phyloP scores from a whole-genome alignment of 2,888 invertebrate genomes.

The Troglohyphantes excavatus region DNA sequence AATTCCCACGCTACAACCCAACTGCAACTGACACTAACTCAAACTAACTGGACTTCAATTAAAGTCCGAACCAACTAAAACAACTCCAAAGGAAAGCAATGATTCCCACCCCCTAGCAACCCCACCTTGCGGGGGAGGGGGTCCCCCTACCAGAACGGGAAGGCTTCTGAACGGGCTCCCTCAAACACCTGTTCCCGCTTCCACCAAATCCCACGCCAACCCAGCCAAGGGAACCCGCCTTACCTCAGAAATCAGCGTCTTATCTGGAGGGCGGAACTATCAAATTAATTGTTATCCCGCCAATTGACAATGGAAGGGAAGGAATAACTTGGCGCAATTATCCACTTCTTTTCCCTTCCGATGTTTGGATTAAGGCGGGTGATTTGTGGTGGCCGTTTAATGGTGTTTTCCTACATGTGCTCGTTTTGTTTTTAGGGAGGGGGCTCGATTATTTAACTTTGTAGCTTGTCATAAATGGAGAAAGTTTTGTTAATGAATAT shows the following conservation, averaged over 20 bases:
- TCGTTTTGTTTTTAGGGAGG: not conserved
- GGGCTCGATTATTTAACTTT: constrained; percentile 1
- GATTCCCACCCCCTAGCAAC: constrained; percentile 14
- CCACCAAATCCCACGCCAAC: constrained; percentile 58
- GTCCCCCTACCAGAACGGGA: constrained; percentile 40
- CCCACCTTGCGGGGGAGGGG: constrained; percentile 26
- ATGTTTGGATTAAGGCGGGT: constrained; percentile 12
- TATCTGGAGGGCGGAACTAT: constrained; percentile 12
- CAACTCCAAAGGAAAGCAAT: not conserved
- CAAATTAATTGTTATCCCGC: constrained; percentile 64
- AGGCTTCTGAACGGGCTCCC: constrained; percentile 55
- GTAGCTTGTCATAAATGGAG: not conserved
- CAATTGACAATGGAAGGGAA: constrained; percentile 29
- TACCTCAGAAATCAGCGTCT: constrained; percentile 47
- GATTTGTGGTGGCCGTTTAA: constrained; percentile 37
- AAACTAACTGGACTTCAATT: no score
- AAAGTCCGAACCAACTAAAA: not conserved
- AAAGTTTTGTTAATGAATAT: not conserved
- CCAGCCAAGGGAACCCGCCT: constrained; percentile 32
- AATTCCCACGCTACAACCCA: no score
- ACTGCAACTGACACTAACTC: no score
- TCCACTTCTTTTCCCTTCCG: constrained; percentile 6
- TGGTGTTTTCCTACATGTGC: not conserved
- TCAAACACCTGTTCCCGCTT: constrained; percentile 63
- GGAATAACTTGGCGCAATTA: constrained; percentile 50